phyloP scores from a whole-genome alignment of 2,888 invertebrate species.

The Pardosa pseudoannulata region DNA sequence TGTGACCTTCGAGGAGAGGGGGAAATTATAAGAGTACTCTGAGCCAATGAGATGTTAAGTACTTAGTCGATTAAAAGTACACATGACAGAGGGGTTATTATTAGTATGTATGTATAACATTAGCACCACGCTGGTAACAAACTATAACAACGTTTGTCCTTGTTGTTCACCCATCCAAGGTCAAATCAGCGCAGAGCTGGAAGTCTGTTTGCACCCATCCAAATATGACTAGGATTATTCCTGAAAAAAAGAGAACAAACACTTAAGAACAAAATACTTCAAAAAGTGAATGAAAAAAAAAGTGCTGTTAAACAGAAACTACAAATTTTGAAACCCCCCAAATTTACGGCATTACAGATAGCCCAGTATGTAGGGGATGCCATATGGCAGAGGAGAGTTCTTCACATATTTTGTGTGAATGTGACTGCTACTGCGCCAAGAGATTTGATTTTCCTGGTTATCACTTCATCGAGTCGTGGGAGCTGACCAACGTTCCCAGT shows the following conservation, averaged over 20 bases:
- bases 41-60: slow-evolving; percentile 54
- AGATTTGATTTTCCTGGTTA: too few species aligned
- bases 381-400: too few species aligned
- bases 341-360: too few species aligned
- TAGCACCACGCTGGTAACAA: slow-evolving; percentile 61
- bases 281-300: too few species aligned
- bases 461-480: too few species aligned
- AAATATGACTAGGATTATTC: slow-evolving; percentile 18
- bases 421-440: too few species aligned
- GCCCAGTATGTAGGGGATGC: too few species aligned
- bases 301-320: too few species aligned
- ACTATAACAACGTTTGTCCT: slow-evolving; percentile 34
- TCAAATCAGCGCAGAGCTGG: slow-evolving; percentile 43
- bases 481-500: too few species aligned
- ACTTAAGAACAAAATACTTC: too few species aligned
- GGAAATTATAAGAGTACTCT: slow-evolving; percentile 36
- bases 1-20: background rate
- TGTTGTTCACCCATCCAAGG: slow-evolving; percentile 22
- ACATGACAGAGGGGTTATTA: slow-evolving; percentile 21
- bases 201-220: background rate
- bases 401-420: too few species aligned
- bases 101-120: slow-evolving; percentile 22
- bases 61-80: slow-evolving; percentile 48
- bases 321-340: too few species aligned
- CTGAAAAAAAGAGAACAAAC: background rate